Conservation (phyloP, 2,113 vertebrate genomes). For the Actinemys pallida region DNA sequence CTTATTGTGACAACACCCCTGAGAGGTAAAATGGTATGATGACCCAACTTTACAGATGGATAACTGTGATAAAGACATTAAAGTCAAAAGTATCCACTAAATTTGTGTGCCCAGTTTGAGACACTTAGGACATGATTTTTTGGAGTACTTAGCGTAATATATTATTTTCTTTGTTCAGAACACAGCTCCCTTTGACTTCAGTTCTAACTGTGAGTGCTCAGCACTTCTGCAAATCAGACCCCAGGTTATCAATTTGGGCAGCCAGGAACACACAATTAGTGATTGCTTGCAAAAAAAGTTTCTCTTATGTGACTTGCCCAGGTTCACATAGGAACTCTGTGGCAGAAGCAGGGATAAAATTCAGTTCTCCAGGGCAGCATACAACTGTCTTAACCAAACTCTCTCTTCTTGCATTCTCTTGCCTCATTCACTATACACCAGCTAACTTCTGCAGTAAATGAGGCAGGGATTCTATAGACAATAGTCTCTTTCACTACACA, state of each 20-base stretch:
- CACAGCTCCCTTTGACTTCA: not conserved
- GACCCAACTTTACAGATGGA: not conserved
- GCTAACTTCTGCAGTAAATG: not conserved
- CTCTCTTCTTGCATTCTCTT: not conserved
- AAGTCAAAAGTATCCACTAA: not conserved
- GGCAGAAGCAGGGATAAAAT: not conserved
- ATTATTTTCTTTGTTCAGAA: not conserved
- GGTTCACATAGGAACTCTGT: not conserved
- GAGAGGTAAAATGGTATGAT: not conserved
- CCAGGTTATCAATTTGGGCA: not conserved
- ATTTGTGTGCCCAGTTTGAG: fast-evolving
- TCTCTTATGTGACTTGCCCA: not conserved
- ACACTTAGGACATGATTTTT: not conserved
- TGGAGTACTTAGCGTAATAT: not conserved
- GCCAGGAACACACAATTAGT: not conserved
- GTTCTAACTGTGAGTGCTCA: not conserved
- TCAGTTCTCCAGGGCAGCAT: not conserved
- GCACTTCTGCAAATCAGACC: not conserved
- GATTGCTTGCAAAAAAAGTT: not conserved
- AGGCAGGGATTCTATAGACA: not conserved
- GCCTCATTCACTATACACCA: not conserved
- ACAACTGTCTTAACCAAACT: not conserved
- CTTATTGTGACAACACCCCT: fast-evolving
- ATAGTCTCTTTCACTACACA: not conserved
- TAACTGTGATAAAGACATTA: not conserved